Evolutionary conservation across 1,140 invertebrate species (phyloP), one percentile per base, ranked within the genome.

Genomic region (Battus philenor): DNA sequence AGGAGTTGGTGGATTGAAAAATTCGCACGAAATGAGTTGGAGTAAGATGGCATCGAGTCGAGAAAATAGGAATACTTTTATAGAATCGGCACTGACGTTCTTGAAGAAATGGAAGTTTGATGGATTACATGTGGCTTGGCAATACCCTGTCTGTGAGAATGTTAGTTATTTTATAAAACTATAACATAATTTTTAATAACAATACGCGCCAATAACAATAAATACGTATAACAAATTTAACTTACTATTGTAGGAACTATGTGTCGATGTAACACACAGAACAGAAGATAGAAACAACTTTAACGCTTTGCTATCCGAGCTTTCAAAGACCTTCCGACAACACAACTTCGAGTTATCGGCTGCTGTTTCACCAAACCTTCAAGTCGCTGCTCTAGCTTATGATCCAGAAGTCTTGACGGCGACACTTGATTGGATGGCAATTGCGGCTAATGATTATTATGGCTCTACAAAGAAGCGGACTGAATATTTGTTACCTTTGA

Each of bases 391-490:
- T 65, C 88, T 89, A 8, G 95, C 89, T 1, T 97, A 97, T 58
- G 91, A 96, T 61, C 91, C 95, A 0, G 89, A 91, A 0, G 73
- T 89, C 0, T 51, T 96, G 0, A 89, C 90, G 0, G 83, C 89
- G 39, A 89, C 93, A 50, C 82, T 96, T 0, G 95, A 97, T 68
- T 97, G 95, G 93, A 87, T 91, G 7, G 89, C 91, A 1, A 91
- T 97, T 1, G 96, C 96, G 91, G 91, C 93, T 0, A 96, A 96
- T 58, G 95, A 96, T 61, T 96, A 90, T 68, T 94, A 96, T 58
- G 94, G 94, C 0, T 91, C 94, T 55, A 94, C 93, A 90, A 93
- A 94, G 53, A 94, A 93, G 53, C 90, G 90, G 57, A 96, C 95
- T 2, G 93, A 94, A 1, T 95, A 96, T 62, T 90, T 95, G 9